Percentiles rank a stretch among this genome's conserved stretches.
phyloP scores from a whole-genome alignment of 2,113 vertebrate genomes.

The Misgurnus anguillicaudatus region DNA sequence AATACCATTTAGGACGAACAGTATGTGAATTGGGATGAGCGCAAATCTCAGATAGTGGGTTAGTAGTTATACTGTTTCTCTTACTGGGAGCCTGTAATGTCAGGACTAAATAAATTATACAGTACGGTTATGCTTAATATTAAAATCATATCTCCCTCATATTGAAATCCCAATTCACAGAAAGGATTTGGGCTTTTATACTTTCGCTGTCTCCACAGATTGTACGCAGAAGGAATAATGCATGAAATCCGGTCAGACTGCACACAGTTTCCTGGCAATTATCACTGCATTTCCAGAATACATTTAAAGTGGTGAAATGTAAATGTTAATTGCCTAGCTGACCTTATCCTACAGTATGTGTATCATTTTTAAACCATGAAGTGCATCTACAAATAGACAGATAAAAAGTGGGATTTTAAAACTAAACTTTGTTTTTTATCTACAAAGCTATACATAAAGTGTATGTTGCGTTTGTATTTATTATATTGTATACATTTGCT shows the following conservation, averaged over 20 bases:
- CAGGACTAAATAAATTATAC: constrained; percentile 31
- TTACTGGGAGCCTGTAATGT: neutral
- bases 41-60: neutral
- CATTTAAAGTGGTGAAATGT: constrained; percentile 36
- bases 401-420: neutral
- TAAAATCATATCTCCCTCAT: neutral
- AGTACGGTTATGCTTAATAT: constrained; percentile 14
- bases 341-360: constrained; percentile 40
- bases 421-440: neutral
- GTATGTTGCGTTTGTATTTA: no score
- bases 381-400: neutral
- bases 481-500: neutral
- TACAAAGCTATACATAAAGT: no score
- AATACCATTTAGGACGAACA: no score
- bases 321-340: constrained; percentile 55
- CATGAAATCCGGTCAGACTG: constrained; percentile 3
- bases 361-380: neutral
- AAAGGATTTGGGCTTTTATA: neutral
- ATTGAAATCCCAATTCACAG: neutral
- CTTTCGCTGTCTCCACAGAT: neutral
- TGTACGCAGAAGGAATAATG: neutral
- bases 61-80: no score
- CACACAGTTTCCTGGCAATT: neutral
- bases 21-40: no score
- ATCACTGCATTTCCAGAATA: constrained; percentile 17